A percentile compares a stretch with the other conserved stretches of the same genome.
phyloP scores from a whole-genome alignment of 2,113 vertebrate species.

The Chaenogobius annularis region DNA sequence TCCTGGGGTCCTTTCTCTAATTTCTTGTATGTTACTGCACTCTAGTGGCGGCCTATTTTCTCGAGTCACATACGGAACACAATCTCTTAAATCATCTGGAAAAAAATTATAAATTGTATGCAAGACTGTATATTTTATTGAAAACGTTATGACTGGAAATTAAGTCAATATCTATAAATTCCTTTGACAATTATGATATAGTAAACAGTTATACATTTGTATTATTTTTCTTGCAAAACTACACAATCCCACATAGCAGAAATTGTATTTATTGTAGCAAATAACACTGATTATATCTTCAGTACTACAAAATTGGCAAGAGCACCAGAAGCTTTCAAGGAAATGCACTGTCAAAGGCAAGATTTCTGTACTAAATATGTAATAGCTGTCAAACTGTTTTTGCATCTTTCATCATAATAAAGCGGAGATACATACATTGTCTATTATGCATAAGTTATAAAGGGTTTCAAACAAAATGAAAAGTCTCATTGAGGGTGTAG shows the following conservation, averaged over 20 bases:
- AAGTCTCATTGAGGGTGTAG: conserved; percentile 8
- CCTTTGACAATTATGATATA: neutral
- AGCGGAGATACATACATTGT: conserved; percentile 27
- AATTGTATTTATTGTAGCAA: conserved; percentile 70
- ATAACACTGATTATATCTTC: conserved; percentile 48
- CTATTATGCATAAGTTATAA: conserved; percentile 32
- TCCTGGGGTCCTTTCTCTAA: neutral
- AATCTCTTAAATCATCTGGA: neutral
- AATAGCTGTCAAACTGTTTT: conserved; percentile 18
- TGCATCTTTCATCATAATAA: conserved; percentile 33
- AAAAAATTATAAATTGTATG: neutral
- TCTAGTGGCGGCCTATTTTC: conserved; percentile 33
- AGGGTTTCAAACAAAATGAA: conserved; percentile 40
- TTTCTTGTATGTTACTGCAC: conserved; percentile 42
- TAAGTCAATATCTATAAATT: neutral
- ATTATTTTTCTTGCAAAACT: neutral
- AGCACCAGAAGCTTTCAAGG: conserved; percentile 58
- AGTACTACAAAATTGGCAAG: conserved; percentile 54
- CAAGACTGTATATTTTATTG: neutral
- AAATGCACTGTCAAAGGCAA: conserved; percentile 40
- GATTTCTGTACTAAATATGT: conserved; percentile 17
- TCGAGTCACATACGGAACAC: neutral
- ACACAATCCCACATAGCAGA: conserved; percentile 46
- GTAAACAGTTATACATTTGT: neutral
- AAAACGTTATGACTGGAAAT: neutral